Percentiles rank a stretch among this genome's conserved stretches.
phyloP scores from a whole-genome alignment of 2,888 invertebrate species.

The Anarsia innoxiella region DNA sequence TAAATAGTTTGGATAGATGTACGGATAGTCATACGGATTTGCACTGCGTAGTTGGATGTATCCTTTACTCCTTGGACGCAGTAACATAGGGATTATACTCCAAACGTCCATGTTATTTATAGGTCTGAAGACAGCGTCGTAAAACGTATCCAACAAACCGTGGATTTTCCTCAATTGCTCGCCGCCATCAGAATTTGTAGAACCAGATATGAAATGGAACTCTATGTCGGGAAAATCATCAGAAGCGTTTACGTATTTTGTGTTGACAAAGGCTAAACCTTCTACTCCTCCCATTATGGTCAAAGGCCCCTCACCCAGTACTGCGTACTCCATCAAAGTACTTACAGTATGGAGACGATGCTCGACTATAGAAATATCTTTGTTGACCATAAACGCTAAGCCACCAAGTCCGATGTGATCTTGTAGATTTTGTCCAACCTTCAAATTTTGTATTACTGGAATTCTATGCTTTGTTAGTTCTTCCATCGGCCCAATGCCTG shows the following conservation, averaged over 20 bases:
- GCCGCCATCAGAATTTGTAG: slow-evolving; percentile 90
- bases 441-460: slow-evolving; percentile 85
- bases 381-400: slow-evolving; percentile 86
- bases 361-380: slow-evolving; percentile 86
- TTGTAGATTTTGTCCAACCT: slow-evolving; percentile 90
- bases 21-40: slow-evolving; percentile 91
- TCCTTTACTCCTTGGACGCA: slow-evolving; percentile 91
- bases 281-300: slow-evolving; percentile 93
- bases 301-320: slow-evolving; percentile 87
- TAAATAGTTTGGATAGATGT: slow-evolving; percentile 95
- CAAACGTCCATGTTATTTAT: slow-evolving; percentile 86
- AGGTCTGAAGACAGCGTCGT: slow-evolving; percentile 82
- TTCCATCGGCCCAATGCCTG: slow-evolving; percentile 87
- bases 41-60: slow-evolving; percentile 85
- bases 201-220: slow-evolving; percentile 91
- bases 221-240: slow-evolving; percentile 93
- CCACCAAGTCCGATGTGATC: slow-evolving; percentile 93
- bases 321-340: slow-evolving; percentile 88
- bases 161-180: slow-evolving; percentile 86
- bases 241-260: slow-evolving; percentile 85
- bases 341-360: slow-evolving; percentile 85
- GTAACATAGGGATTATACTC: slow-evolving; percentile 88
- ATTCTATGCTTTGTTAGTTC: slow-evolving; percentile 84
- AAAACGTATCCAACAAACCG: slow-evolving; percentile 83
- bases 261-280: slow-evolving; percentile 91